Evolutionary conservation across 1,140 invertebrate genomes (phyloP), one percentile per base, ranked within the genome.

Genomic region (Diorhabda elongata): DNA sequence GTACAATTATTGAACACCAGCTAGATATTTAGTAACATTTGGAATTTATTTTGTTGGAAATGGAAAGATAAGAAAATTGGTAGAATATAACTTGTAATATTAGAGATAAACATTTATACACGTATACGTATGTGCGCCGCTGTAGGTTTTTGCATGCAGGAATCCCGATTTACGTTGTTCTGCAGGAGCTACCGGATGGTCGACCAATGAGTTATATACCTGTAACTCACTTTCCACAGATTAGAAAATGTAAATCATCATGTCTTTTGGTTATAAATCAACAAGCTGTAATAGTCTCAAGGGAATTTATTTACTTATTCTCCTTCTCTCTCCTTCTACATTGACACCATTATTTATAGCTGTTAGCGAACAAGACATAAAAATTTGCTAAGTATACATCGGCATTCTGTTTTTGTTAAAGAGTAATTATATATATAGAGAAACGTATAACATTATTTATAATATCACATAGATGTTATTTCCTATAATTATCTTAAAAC

Each of bases 181-280:
- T 67, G 65, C 52, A 60, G 57, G 58, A 60, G 73, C 73, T 74
- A 74, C 73, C 73, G 73, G 73, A 74, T 74, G 73, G 61, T 61
- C 66, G 64, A 47, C 61, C 66, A 65, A 73, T 74, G 71, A 74
- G 67, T 73, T 74, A 74, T 74, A 64, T 61, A 63, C 56, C 71
- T 67, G 71, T 66, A 66, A 70, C 64, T 69, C 71, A 65, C 66
- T 74, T 74, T 74, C 70, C 65, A 64, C 60, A 66, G 70, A 74
- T 70, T 74, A 74, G 73, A 74, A 73, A 72, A 74, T 74, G 68
- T 70, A 74, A 74, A 74, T 74, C 73, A 74, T 72, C 56, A 44
- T 52, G 67, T 62, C 47, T 58, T 43, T 62, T 57, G 45, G 8
- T 61, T 63, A 63, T 68, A 68, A 68, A 68, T 68, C 67, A 67